These are phyloP conservation scores for Chaetops frenatus DNA, from an alignment of 2,113 vertebrate species.

Conservation along the genomic window DNA sequence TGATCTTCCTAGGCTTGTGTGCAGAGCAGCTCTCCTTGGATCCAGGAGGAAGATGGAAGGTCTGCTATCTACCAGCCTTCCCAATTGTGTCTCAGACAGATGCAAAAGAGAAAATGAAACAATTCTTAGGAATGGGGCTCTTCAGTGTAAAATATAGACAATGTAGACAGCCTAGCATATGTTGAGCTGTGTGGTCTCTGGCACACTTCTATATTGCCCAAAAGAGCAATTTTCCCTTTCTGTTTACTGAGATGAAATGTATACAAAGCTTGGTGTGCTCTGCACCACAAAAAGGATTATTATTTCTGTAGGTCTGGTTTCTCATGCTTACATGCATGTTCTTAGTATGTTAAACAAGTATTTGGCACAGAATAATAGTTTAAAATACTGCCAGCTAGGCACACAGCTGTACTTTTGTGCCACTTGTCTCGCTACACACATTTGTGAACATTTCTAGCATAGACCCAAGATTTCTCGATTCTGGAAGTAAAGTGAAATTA, in stretches of 20 bases:
- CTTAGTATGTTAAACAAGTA: background rate
- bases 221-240: background rate
- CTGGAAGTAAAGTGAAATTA: background rate
- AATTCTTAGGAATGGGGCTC: background rate
- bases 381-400: background rate
- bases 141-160: background rate
- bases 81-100: background rate
- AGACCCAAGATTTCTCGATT: background rate
- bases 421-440: accelerated
- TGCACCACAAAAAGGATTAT: background rate
- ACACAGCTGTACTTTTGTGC: background rate
- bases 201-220: background rate
- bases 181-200: background rate
- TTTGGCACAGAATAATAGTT: background rate
- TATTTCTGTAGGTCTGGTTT: background rate
- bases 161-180: accelerated
- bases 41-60: background rate
- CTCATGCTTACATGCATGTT: background rate
- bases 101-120: background rate
- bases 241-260: background rate
- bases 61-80: background rate
- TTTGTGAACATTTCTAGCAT: background rate
- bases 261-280: background rate
- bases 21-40: background rate
- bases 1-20: background rate